These are phyloP conservation scores for Eidolon dupreanum DNA, from an alignment of 2,797 vertebrate genomes.

Conservation along the genomic window DNA sequence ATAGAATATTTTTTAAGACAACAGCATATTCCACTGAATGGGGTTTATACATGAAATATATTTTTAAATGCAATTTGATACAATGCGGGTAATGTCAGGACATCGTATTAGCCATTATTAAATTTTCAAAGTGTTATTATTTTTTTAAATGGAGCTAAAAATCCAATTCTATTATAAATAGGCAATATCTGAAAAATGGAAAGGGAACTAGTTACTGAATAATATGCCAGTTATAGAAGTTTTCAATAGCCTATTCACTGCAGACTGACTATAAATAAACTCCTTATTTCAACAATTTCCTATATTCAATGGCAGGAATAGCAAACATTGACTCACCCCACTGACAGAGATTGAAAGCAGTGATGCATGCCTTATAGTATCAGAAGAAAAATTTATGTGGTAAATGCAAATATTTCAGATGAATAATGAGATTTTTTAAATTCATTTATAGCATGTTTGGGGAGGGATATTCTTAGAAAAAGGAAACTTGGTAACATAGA, in stretches of 20 bases:
- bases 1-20: constrained; percentile 61
- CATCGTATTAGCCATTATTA: constrained; percentile 73
- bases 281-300: constrained; percentile 31
- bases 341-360: not conserved
- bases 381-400: not conserved
- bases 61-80: constrained; percentile 62
- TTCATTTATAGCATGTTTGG: not conserved
- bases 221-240: constrained; percentile 65
- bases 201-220: constrained; percentile 72
- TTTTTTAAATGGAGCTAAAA: constrained; percentile 72
- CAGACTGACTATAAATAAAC: constrained; percentile 74
- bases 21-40: constrained; percentile 70
- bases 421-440: not conserved
- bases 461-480: not conserved
- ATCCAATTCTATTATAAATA: constrained; percentile 72
- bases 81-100: constrained; percentile 47
- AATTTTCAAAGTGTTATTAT: constrained; percentile 72
- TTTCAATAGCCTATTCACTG: constrained; percentile 63
- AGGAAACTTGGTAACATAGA: not conserved
- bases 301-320: constrained; percentile 38
- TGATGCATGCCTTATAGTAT: not conserved
- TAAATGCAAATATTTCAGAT: not conserved
- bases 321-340: not conserved
- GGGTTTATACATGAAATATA: constrained; percentile 50
- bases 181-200: constrained; percentile 68